Percentiles rank a stretch among this genome's conserved stretches.
Conservation (phyloP, 2,888 invertebrate species). For the Acanthosepion esculentum region DNA sequence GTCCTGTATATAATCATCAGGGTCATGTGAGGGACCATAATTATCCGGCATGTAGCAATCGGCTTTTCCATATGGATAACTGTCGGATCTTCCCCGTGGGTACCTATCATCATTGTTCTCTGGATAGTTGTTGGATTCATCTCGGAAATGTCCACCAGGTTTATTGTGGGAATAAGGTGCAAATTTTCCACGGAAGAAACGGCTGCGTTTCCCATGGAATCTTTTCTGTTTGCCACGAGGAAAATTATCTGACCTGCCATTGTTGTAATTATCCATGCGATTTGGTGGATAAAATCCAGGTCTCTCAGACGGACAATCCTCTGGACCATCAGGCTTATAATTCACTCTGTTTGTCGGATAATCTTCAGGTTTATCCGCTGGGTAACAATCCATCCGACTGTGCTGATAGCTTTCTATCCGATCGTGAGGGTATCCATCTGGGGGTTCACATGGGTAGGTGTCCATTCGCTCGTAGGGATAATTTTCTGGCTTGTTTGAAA, state of each 20-base stretch:
- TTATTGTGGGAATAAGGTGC: not conserved
- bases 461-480: not conserved
- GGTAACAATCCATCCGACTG: not conserved
- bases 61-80: not conserved
- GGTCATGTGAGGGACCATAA: not conserved
- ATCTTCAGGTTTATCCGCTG: not conserved
- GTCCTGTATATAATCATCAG: not conserved
- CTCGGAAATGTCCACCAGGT: not conserved
- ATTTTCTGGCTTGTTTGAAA: not conserved
- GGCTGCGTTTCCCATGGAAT: not conserved
- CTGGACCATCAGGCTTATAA: not conserved
- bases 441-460: not conserved
- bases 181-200: not conserved
- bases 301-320: not conserved
- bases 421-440: not conserved
- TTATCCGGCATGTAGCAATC: not conserved
- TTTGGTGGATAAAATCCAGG: not conserved
- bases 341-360: not conserved
- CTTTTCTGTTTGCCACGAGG: not conserved
- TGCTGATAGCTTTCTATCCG: not conserved
- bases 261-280: not conserved
- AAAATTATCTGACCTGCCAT: not conserved
- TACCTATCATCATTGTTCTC: not conserved
- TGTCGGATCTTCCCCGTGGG: not conserved
- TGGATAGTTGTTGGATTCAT: not conserved